These are phyloP conservation scores for Meda fulgida DNA, from an alignment of 2,797 vertebrate species.

Conservation along the genomic window DNA sequence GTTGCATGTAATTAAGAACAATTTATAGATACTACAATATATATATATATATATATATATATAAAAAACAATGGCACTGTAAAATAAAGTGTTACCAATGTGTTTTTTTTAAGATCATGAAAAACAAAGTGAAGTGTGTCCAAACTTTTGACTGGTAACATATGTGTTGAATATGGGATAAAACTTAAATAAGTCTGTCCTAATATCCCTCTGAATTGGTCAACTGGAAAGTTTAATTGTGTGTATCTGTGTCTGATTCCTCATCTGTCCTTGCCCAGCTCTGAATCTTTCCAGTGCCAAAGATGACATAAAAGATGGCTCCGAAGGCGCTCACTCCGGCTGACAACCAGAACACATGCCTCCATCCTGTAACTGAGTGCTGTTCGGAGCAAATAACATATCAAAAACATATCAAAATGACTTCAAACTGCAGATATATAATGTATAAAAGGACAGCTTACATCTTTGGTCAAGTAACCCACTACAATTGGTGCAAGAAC, in stretches of 20 bases:
- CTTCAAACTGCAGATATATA: neutral
- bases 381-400: constrained; percentile 56
- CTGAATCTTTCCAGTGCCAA: constrained; percentile 79
- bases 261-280: constrained; percentile 77
- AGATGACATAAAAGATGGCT: constrained; percentile 71
- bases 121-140: neutral
- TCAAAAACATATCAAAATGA: neutral
- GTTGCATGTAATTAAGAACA: too few species aligned
- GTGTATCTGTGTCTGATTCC: constrained; percentile 51
- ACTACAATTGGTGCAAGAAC: constrained; percentile 80
- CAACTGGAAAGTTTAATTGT: constrained; percentile 11
- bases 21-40: too few species aligned
- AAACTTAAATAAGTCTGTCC: neutral
- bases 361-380: constrained; percentile 82
- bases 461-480: constrained; percentile 81
- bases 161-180: neutral
- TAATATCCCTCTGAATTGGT: neutral
- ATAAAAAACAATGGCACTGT: too few species aligned
- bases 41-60: too few species aligned
- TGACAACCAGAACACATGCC: constrained; percentile 77
- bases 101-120: neutral
- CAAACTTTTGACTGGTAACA: neutral
- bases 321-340: constrained; percentile 74
- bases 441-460: constrained; percentile 63
- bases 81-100: too few species aligned